Evolutionary conservation across 2,113 vertebrate genomes (phyloP).

Genomic region (Stigmatopora nigra): DNA sequence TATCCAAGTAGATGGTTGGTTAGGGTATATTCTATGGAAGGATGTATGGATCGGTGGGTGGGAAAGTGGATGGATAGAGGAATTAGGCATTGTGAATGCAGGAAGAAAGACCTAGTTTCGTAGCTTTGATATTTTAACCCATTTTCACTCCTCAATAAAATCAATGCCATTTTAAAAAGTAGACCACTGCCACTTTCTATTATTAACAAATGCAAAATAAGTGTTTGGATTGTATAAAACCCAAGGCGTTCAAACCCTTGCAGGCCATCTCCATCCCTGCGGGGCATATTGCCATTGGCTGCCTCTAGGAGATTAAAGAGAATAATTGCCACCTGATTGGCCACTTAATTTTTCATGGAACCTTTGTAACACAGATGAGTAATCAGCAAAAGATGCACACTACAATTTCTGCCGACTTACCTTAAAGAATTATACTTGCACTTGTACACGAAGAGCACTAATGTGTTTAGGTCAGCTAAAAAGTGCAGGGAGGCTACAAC

Average conservation of each 20-base stretch:
- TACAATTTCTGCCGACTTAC: conserved; percentile 57
- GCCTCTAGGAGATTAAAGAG: conserved; percentile 75
- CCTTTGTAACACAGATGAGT: conserved; percentile 59
- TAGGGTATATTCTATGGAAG: background rate
- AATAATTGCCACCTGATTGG: conserved; percentile 77
- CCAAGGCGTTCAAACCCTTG: conserved; percentile 48
- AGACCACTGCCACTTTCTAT: conserved; percentile 48
- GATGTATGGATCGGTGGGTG: background rate
- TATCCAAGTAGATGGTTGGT: background rate
- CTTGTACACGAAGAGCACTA: background rate
- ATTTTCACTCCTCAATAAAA: conserved; percentile 34
- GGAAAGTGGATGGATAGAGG: background rate
- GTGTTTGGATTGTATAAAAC: conserved; percentile 59
- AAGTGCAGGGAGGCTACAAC: background rate
- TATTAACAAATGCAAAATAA: conserved; percentile 66
- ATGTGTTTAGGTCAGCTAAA: conserved; percentile 1
- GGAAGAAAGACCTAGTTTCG: conserved; percentile 19
- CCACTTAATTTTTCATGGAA: conserved; percentile 71
- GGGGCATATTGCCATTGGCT: conserved; percentile 71
- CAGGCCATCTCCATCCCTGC: conserved; percentile 53
- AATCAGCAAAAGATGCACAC: conserved; percentile 60
- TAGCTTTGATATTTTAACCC: conserved; percentile 36
- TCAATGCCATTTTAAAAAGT: conserved; percentile 58
- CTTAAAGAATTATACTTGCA: background rate
- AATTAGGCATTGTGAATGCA: conserved; percentile 5